Base-by-base conservation (phyloP, 2,113 vertebrate species). In the Silurus asotus region DNA sequence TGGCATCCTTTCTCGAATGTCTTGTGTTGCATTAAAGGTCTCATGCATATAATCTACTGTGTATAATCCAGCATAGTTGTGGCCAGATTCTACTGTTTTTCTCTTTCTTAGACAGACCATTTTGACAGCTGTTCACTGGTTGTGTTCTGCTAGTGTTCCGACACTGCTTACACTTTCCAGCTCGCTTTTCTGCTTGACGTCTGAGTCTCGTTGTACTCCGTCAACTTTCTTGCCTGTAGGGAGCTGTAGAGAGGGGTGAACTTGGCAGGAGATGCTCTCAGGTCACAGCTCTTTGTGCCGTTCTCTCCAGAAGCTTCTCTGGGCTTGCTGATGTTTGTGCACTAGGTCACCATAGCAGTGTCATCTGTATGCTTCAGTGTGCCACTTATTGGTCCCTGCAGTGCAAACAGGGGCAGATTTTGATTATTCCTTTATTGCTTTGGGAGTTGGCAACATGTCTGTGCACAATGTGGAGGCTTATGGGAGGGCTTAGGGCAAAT, bases 301-400 rank as follows among this genome's bases (percentile, higher is more conserved):
- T 84, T 74, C 72, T 67, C 72, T 90, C 87, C 79, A 83, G 87
- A 88, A 90, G 84, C 70, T 90, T 85, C 83, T 85, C n/a, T 83
- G 53, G 85, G 82, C 72, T 88, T 65, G 72, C 45, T 76, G 83
- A 65, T 77, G 83, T 90, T 81, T 84, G 81, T 82, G 65, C 61
- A 84, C 76, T 88, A 58, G 82, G 79, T 77, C 79, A 55, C 56
- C 84, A 83, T 58, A 67, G 80, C 53, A 28, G 65, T 61, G 69
- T 62, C 25, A 49, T 58, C 64, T n/a, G 48, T 83, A 79, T 82
- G 55, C 51, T 74, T 75, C 58, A 86, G 37, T 75, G 74, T 67
- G 81, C 74, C 56, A 84, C 84, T 79, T 83, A 55, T 72, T 64
- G 55, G 64, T 84, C 76, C 87, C 58, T 58, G 61, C 86, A 81